Evolutionary conservation across 2,113 vertebrate genomes (phyloP).

Genomic region (Tetraodon nigroviridis): DNA sequence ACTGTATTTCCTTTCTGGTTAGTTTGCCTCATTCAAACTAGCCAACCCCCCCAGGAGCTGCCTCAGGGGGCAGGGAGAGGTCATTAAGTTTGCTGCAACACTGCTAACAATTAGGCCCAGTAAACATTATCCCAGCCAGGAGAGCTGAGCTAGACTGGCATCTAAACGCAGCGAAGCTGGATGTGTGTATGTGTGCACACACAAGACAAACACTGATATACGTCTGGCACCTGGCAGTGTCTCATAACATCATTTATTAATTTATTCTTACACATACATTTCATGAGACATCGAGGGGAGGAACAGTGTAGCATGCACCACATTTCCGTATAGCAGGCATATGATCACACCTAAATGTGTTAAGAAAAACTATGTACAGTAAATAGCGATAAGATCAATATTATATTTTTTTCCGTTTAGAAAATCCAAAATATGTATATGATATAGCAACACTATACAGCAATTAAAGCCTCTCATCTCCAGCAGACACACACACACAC

Average conservation of each 20-base stretch:
- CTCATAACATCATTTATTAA: slow-evolving; percentile 56
- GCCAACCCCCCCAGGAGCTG: slow-evolving; percentile 11
- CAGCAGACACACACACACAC: slow-evolving; percentile 44
- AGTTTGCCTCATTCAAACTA: slow-evolving; percentile 31
- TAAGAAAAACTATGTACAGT: slow-evolving; percentile 64
- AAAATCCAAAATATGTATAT: slow-evolving; percentile 63
- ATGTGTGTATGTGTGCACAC: slow-evolving; percentile 5
- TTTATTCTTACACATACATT: slow-evolving; percentile 61
- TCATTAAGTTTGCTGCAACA: slow-evolving; percentile 10
- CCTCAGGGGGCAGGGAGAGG: slow-evolving; percentile 6
- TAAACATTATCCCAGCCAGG: slow-evolving; percentile 24
- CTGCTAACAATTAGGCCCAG: slow-evolving; percentile 14
- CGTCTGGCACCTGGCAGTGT: slow-evolving; percentile 41
- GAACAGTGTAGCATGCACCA: slow-evolving; percentile 72
- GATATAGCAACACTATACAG: slow-evolving; percentile 49
- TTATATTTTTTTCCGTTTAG: slow-evolving; percentile 46
- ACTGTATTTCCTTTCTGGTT: slow-evolving; percentile 19
- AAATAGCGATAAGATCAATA: slow-evolving; percentile 37
- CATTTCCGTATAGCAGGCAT: slow-evolving; percentile 69
- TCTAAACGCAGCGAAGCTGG: slow-evolving; percentile 2
- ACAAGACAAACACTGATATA: slow-evolving; percentile 31
- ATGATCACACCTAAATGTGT: slow-evolving; percentile 67
- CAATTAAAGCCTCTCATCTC: slow-evolving; percentile 29
- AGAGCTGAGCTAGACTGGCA: slow-evolving; percentile 8
- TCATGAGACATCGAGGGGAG: slow-evolving; percentile 65